Percentiles rank a stretch among this genome's conserved stretches.
Conservation (phyloP, 2,797 vertebrate species). For the Threskiornis aethiopicus region DNA sequence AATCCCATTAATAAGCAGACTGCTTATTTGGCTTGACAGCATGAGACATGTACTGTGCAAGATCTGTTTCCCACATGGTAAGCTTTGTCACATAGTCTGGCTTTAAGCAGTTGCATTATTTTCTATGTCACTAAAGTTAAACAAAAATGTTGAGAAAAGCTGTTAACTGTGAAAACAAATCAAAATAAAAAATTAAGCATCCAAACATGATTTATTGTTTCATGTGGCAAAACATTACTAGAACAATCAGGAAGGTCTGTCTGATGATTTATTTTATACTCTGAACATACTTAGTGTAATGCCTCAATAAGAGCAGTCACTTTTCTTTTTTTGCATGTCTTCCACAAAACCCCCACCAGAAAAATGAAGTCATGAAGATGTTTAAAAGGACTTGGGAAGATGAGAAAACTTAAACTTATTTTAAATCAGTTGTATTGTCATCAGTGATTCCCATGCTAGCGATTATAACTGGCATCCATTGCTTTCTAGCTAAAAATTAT, state of each 20-base stretch:
- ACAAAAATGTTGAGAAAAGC: not conserved
- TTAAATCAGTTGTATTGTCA: not conserved
- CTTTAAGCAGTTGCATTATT: constrained; percentile 3
- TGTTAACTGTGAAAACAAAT: constrained; percentile 19
- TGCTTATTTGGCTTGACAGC: not conserved
- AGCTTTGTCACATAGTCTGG: not conserved
- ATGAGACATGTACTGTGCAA: not conserved
- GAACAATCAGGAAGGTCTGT: not conserved
- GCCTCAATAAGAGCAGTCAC: not conserved
- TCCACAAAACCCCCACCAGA: not conserved
- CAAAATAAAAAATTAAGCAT: not conserved
- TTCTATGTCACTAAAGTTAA: not conserved
- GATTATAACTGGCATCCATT: not conserved
- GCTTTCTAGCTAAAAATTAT: not conserved
- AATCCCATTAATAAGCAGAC: constrained; percentile 4
- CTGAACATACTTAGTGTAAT: not conserved
- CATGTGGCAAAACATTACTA: not conserved
- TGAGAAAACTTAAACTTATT: not conserved
- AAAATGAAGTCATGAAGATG: not conserved
- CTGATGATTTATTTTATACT: not conserved
- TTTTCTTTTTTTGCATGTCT: not conserved
- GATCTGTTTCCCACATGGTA: not conserved
- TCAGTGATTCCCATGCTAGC: not conserved
- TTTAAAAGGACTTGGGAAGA: not conserved
- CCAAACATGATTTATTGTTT: not conserved